Evolutionary conservation across 2,797 vertebrate species (phyloP).

Genomic region (Myotis pilosus): DNA sequence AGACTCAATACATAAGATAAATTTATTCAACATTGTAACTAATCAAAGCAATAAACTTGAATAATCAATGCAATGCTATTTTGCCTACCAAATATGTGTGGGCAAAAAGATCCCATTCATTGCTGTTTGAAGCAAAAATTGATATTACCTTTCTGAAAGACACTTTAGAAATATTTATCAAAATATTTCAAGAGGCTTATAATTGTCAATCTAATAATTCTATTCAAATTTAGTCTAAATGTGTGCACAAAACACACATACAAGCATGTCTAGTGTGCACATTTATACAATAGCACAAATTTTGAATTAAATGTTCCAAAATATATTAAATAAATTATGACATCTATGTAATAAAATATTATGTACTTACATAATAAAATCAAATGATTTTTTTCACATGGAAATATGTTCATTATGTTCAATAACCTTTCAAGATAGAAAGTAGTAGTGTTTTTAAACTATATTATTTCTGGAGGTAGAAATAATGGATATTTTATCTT

Average conservation of each 20-base stretch:
- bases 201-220: background rate
- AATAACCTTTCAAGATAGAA: background rate
- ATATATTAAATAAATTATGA: constrained; percentile 20
- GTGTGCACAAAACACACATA: background rate
- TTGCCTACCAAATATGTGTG: background rate
- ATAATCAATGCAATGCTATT: background rate
- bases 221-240: constrained; percentile 2
- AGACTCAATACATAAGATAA: background rate
- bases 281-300: background rate
- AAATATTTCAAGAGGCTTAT: background rate
- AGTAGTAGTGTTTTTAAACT: background rate
- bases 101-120: background rate
- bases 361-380: background rate
- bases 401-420: background rate
- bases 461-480: background rate
- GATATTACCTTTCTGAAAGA: background rate
- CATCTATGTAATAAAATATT: background rate
- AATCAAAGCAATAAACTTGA: background rate
- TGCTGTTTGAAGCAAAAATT: background rate
- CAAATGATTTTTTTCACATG: background rate
- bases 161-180: background rate
- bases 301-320: background rate
- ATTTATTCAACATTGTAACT: background rate
- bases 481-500: background rate
- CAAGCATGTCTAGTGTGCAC: background rate